Conservation (phyloP, 2,888 invertebrate genomes). For the Andrena praecox region DNA sequence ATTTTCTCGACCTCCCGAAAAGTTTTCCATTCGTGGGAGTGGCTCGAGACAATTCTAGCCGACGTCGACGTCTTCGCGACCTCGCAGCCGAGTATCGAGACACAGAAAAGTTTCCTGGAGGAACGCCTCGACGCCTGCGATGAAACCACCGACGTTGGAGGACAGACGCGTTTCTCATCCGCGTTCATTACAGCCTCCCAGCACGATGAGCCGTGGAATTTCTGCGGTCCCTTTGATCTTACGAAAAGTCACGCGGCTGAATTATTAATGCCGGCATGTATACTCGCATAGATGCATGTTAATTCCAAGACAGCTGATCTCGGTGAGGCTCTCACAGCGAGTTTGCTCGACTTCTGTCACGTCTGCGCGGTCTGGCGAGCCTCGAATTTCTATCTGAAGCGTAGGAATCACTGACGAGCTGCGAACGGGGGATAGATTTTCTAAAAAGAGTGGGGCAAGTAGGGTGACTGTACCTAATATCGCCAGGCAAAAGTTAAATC, state of each 20-base stretch:
- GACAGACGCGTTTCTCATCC: background rate
- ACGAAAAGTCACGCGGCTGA: constrained; percentile 34
- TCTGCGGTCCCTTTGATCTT: constrained; percentile 53
- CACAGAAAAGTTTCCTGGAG: constrained; percentile 9
- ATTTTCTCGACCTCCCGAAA: constrained; percentile 46
- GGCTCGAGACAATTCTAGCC: constrained; percentile 56
- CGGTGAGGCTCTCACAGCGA: background rate
- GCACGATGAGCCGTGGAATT: constrained; percentile 53
- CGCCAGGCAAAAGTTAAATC: no score
- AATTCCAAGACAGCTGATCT: constrained; percentile 20
- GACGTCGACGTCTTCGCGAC: constrained; percentile 25
- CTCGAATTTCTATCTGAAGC: background rate
- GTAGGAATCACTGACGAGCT: background rate
- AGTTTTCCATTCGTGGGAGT: constrained; percentile 59
- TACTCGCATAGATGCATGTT: constrained; percentile 32
- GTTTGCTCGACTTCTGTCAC: no score
- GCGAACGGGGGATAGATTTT: no score
- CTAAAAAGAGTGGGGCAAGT: background rate
- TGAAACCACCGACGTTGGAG: background rate
- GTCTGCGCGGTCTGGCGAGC: no score
- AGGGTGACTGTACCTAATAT: no score
- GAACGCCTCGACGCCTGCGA: background rate
- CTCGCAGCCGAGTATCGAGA: background rate
- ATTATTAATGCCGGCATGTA: constrained; percentile 46
- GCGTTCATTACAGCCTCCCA: constrained; percentile 43